Evolutionary conservation across 1,140 invertebrate genomes (phyloP), one percentile per base, ranked within the genome.

Genomic region (Hydropsyche tenuis): DNA sequence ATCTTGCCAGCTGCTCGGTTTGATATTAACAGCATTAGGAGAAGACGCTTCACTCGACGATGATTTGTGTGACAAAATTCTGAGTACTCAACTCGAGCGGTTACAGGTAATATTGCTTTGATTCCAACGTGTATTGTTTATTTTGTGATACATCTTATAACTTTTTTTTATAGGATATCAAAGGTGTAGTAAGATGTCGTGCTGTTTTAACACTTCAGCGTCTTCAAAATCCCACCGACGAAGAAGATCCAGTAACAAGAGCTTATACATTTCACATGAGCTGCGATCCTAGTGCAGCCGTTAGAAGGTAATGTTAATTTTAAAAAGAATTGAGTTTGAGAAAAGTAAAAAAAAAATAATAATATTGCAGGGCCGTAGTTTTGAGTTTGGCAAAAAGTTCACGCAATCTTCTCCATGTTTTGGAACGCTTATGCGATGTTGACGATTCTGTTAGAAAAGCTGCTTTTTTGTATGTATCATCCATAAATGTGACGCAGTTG

Each of bases 41-140:
- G 90, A 92, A 65, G 88, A 93, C 79, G 93, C 93, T 1, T 88
- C 88, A 1, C 86, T 96, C 2, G 92, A 94, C 78, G 92, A 94
- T 84, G 86, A 87, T 1, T 81, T 94, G 0, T 95, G 90, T 81
- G 90, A 93, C 75, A 88, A 88, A 73, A 90, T 95, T 37, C 88
- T 90, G 51, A 82, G 85, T 14, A 88, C 87, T 43, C 93, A 94
- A 91, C 84, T 91, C 7, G 86, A 90, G 25, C 80, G 91, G 42
- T 82, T 93, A 3, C 82, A 87, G 77, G 86, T 86, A 60, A 20
- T 43, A 62, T 37, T 63, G 14, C 5, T 63, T 30, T 5, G 12
- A 63, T 25, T 25, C 0, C 18, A 18, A 6, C 46, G 2, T 48
- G 3, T 48, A 22, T 25, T 27, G 53, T 63, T 27, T 9, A 5